Conservation (phyloP, 2,888 invertebrate genomes). For the Entomobrya proxima region DNA sequence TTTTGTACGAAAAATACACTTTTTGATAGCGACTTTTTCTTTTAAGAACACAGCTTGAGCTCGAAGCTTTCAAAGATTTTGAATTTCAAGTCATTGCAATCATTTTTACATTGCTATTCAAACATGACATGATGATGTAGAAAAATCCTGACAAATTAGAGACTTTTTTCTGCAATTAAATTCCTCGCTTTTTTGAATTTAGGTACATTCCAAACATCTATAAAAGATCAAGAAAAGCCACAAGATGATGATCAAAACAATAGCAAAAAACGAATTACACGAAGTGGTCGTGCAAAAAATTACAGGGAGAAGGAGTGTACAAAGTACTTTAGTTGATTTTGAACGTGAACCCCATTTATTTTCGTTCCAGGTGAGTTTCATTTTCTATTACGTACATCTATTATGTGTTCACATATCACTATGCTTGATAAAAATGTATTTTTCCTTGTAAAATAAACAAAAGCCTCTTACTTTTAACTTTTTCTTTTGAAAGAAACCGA, state of each 20-base stretch:
- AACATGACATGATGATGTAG: slow-evolving; percentile 2
- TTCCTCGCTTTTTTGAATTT: background rate
- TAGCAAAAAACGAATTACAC: slow-evolving; percentile 2
- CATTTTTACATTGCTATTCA: background rate
- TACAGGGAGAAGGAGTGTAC: background rate
- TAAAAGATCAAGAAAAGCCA: background rate
- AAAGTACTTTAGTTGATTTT: background rate
- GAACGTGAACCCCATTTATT: background rate
- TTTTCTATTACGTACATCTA: background rate
- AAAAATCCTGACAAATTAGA: slow-evolving; percentile 18
- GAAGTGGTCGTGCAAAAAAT: slow-evolving; percentile 8
- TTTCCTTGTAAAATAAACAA: background rate
- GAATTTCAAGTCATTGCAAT: background rate
- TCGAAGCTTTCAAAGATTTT: background rate
- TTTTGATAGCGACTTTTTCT: background rate
- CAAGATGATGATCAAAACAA: background rate
- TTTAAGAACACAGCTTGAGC: background rate
- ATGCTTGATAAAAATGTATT: too few relatives aligned
- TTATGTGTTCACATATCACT: too few relatives aligned
- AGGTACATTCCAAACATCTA: background rate
- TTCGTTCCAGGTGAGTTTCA: slow-evolving; percentile 7
- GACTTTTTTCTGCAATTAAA: slow-evolving; percentile 12
- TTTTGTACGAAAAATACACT: background rate
- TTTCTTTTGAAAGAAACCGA: background rate
- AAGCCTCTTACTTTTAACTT: background rate